Percentiles rank a stretch among this genome's conserved stretches.
Evolutionary conservation across 1,140 invertebrate genomes (phyloP).

Genomic region (Chrysopa pallens): DNA sequence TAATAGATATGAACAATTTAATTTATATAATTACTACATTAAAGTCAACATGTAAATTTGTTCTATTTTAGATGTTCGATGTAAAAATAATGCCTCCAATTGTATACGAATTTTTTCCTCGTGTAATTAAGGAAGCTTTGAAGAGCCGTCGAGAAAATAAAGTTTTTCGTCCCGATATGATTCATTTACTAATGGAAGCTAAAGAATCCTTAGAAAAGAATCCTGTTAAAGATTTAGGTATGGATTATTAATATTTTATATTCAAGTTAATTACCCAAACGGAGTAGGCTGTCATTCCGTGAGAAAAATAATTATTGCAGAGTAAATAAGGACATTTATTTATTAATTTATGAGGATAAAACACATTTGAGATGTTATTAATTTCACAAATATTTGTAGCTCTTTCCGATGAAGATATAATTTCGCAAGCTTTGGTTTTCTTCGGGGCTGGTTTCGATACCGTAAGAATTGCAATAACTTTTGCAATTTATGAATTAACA

Average conservation of each 20-base stretch:
- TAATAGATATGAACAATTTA: too few relatives aligned
- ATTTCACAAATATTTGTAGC: constrained; percentile 17
- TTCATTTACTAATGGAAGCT: too few relatives aligned
- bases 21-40: too few relatives aligned
- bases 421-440: constrained; percentile 12
- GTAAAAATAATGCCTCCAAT: too few relatives aligned
- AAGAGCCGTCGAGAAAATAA: too few relatives aligned
- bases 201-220: constrained; percentile 3
- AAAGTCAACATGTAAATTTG: too few relatives aligned
- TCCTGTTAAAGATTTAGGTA: constrained; percentile 23
- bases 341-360: background rate
- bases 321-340: background rate
- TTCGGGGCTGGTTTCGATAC: constrained; percentile 36
- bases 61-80: too few relatives aligned
- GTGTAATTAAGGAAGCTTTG: too few relatives aligned
- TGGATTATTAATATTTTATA: constrained; percentile 13
- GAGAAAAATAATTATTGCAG: background rate
- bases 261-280: too few relatives aligned
- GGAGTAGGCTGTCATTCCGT: too few relatives aligned
- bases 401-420: constrained; percentile 2
- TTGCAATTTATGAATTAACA: constrained; percentile 28
- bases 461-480: constrained; percentile 29
- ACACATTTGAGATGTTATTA: background rate
- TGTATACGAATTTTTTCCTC: too few relatives aligned
- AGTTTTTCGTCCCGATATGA: too few relatives aligned